These are phyloP conservation scores for Trissonchulus latispiculum DNA, from an alignment of 2,888 invertebrate genomes.

Conservation along the genomic window DNA sequence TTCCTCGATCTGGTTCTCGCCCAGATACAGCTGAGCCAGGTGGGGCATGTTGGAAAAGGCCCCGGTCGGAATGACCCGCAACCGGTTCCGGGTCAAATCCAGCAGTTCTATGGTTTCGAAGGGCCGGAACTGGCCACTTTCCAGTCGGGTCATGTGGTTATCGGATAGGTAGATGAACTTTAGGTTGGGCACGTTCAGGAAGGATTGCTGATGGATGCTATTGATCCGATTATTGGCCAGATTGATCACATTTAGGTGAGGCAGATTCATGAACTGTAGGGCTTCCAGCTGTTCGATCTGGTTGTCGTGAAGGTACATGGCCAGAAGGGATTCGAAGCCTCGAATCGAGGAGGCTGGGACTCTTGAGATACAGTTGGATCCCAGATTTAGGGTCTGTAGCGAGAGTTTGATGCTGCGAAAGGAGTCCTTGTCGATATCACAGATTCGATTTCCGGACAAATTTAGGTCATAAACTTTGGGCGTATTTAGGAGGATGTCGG, in stretches of 20 bases:
- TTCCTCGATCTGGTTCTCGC: slow-evolving; percentile 31
- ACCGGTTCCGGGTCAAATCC: slow-evolving; percentile 34
- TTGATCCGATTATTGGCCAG: slow-evolving; percentile 37
- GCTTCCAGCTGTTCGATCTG: slow-evolving; percentile 34
- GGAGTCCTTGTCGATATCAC: slow-evolving; percentile 34
- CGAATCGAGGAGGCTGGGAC: slow-evolving; percentile 37
- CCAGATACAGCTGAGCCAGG: slow-evolving; percentile 39
- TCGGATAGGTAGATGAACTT: slow-evolving; percentile 39
- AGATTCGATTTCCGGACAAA: slow-evolving; percentile 39
- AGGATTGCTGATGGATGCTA: slow-evolving; percentile 29
- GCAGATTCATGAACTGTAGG: slow-evolving; percentile 41
- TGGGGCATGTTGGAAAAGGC: slow-evolving; percentile 33
- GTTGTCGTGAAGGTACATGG: slow-evolving; percentile 41
- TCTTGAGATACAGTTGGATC: slow-evolving; percentile 35
- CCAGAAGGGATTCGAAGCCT: slow-evolving; percentile 40
- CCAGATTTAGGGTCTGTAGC: slow-evolving; percentile 40
- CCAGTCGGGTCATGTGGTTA: slow-evolving; percentile 33
- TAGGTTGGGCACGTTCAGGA: slow-evolving; percentile 42
- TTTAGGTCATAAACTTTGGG: slow-evolving; percentile 41
- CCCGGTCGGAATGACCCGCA: slow-evolving; percentile 28
- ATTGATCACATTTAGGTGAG: slow-evolving; percentile 39
- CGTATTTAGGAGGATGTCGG: slow-evolving; percentile 31
- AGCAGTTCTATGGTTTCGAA: slow-evolving; percentile 40
- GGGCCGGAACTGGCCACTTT: slow-evolving; percentile 25
- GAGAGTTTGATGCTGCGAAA: slow-evolving; percentile 38